These are phyloP conservation scores for Accipiter virgatus DNA, from an alignment of 2,113 vertebrate species.

Conservation along the genomic window DNA sequence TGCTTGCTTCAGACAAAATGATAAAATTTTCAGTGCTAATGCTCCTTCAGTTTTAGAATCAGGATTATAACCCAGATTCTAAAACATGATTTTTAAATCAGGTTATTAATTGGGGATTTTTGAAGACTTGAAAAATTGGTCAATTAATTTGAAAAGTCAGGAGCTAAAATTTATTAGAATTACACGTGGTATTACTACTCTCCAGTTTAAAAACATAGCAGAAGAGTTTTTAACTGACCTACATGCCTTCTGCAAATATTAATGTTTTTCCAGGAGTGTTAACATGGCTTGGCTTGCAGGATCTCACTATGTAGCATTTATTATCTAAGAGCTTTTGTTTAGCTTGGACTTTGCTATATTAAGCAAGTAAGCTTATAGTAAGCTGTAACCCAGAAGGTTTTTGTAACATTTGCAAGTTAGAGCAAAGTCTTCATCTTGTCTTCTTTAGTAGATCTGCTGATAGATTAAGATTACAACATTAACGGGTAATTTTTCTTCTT, in stretches of 20 bases:
- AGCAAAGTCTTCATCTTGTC: neutral
- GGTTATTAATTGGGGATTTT: neutral
- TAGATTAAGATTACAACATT: neutral
- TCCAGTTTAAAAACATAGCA: neutral
- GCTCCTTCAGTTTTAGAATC: neutral
- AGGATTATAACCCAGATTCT: neutral
- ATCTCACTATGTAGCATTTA: neutral
- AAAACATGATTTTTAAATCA: neutral
- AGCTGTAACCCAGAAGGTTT: neutral
- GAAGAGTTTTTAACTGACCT: neutral
- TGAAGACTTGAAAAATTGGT: neutral
- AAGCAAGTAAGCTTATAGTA: neutral
- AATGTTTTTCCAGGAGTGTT: neutral
- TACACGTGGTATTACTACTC: neutral
- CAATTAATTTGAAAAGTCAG: neutral
- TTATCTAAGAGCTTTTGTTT: neutral
- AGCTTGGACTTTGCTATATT: neutral
- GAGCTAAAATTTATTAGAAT: neutral
- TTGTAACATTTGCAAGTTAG: neutral
- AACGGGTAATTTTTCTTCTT: neutral
- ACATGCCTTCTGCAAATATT: neutral
- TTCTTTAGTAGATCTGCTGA: neutral
- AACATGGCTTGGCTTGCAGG: neutral
- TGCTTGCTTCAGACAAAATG: neutral
- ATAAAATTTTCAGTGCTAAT: neutral